A percentile compares a stretch with the other conserved stretches of the same genome.
These are phyloP conservation scores for Triops cancriformis DNA, from an alignment of 1,140 invertebrate species.

Conservation along the genomic window DNA sequence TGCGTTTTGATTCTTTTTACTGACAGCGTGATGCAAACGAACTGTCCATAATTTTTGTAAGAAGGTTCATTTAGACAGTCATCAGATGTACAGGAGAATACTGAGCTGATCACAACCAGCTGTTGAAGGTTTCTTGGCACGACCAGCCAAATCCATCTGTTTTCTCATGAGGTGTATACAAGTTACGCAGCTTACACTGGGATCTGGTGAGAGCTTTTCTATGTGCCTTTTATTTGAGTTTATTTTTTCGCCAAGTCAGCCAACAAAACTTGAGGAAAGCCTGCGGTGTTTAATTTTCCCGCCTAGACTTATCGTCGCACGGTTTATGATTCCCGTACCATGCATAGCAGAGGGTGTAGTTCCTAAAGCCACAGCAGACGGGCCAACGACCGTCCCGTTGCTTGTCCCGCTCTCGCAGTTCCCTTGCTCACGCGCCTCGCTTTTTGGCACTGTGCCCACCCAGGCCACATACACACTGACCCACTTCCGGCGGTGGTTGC, in stretches of 20 bases:
- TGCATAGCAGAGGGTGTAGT: background rate
- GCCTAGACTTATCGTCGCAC: background rate
- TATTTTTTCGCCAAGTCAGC: background rate
- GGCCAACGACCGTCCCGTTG: conserved; percentile 11
- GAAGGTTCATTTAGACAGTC: no score
- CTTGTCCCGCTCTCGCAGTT: background rate
- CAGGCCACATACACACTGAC: conserved; percentile 12
- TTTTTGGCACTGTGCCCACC: background rate
- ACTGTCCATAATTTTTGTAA: no score
- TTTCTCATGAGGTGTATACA: background rate
- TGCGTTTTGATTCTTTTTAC: no score
- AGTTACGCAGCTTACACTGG: background rate
- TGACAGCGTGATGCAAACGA: no score
- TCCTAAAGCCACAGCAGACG: background rate
- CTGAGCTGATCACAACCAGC: background rate
- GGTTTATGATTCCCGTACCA: background rate
- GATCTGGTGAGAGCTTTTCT: background rate
- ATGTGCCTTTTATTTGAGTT: background rate
- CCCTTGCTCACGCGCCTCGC: background rate
- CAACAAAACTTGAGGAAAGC: background rate
- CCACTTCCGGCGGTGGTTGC: conserved; percentile 11
- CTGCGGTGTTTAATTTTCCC: background rate
- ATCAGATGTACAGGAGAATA: no score
- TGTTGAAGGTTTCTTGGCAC: background rate
- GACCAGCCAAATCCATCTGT: background rate